These are phyloP conservation scores for Ligdia adustata DNA, from an alignment of 2,888 invertebrate genomes.

Conservation along the genomic window DNA sequence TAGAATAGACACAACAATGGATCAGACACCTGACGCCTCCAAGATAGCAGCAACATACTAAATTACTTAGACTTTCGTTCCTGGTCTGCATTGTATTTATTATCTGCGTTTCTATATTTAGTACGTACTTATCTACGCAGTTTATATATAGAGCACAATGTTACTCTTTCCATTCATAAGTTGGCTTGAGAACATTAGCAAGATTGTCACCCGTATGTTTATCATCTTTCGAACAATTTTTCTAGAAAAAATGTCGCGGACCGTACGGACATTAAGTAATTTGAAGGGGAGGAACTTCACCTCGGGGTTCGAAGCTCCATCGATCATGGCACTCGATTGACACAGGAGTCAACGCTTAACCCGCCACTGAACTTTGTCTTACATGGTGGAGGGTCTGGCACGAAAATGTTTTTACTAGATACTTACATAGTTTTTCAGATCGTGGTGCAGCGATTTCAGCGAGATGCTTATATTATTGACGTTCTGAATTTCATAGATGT, in stretches of 20 bases:
- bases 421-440: too few relatives aligned
- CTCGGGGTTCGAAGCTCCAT: conserved; percentile 55
- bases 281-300: conserved; percentile 63
- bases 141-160: too few relatives aligned
- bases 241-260: conserved; percentile 2
- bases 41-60: conserved; percentile 27
- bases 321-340: conserved; percentile 78
- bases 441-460: too few relatives aligned
- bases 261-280: conserved; percentile 55
- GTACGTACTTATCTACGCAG: neutral
- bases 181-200: too few relatives aligned
- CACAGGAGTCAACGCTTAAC: conserved; percentile 77
- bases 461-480: too few relatives aligned
- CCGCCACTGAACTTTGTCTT: conserved; percentile 51
- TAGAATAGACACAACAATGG: conserved; percentile 35
- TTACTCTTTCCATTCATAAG: too few relatives aligned
- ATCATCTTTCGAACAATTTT: too few relatives aligned
- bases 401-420: conserved; percentile 1
- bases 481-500: too few relatives aligned
- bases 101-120: conserved; percentile 5
- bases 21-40: conserved; percentile 30
- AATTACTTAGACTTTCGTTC: conserved; percentile 19
- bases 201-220: too few relatives aligned
- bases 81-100: conserved; percentile 7
- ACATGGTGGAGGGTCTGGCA: conserved; percentile 62